phyloP scores from a whole-genome alignment of 2,888 invertebrate species.

The Epistrophe grossulariae region DNA sequence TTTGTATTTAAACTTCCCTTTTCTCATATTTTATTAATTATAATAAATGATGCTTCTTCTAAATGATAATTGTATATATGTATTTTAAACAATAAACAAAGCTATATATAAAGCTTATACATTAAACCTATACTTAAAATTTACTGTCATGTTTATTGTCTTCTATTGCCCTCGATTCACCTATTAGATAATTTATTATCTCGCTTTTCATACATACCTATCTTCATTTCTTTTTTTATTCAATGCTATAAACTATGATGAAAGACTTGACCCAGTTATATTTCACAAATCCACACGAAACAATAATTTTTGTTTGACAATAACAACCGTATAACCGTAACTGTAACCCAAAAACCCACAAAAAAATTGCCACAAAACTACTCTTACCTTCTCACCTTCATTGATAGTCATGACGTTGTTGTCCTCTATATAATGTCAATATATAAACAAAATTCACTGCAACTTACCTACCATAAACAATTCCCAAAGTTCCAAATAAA shows the following conservation, averaged over 20 bases:
- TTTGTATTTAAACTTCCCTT: too few species aligned
- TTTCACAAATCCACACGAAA: conserved; percentile 5
- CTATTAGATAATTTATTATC: conserved; percentile 5
- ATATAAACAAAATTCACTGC: conserved; percentile 6
- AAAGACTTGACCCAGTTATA: conserved; percentile 28
- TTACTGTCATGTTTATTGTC: conserved; percentile 23
- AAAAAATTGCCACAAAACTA: not conserved
- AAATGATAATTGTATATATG: too few species aligned
- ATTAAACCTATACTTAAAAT: not conserved
- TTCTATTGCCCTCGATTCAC: conserved; percentile 15
- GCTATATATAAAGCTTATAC: too few species aligned
- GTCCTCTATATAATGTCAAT: conserved; percentile 7
- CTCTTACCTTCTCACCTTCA: not conserved
- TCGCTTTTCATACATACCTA: not conserved
- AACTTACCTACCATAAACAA: conserved; percentile 16
- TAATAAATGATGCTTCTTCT: too few species aligned
- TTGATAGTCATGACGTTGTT: not conserved
- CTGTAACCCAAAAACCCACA: not conserved
- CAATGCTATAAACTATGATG: not conserved
- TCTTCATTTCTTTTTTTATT: not conserved
- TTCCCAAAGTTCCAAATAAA: conserved; percentile 14
- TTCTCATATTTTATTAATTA: too few species aligned
- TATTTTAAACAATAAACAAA: too few species aligned
- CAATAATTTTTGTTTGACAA: not conserved
- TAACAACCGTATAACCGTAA: not conserved